Base-by-base conservation (phyloP, 2,113 vertebrate species). In the Ciconia maguari region DNA sequence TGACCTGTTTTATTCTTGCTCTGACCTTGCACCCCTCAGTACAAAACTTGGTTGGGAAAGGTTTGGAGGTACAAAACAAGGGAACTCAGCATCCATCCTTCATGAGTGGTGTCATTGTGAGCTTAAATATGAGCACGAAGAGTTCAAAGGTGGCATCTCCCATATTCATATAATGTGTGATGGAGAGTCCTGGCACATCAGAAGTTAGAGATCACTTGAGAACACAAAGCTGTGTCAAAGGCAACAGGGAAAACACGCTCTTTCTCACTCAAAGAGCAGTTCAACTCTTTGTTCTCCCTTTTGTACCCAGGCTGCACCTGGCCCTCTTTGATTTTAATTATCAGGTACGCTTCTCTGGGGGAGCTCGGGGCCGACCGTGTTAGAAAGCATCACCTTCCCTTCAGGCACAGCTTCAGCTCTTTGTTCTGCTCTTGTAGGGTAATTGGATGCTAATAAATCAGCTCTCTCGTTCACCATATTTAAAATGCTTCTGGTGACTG, bases 311-410 rank as follows among this genome's bases (percentile, higher is more conserved):
- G 32, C 83, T 96, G 90, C 93, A 95, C 95, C 89, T 97, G 94
- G 69, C 52, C 48, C 60, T 80, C 84, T 92, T 96, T 91, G 82
- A 94, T 97, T 95, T 94, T 96, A 93, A 83, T 96, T 91, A 93
- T 68, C 71, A 96, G 88, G 77, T 94, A 79, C 3, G 1, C 29
- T 61, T 38, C 68, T 64, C 26, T 11, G 32, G 42, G 60, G 71
- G 32, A 91, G 60, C 2, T 1, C 0, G 0, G 46, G 48, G 51
- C 42, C 0, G 0, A 36, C 34, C 1, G 1, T 78, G 75, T 69
- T 93, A 92, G 87, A 88, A 94, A 95, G 57, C 72, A 65, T 81
- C 94, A 94, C 89, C 91, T 96, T 96, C 30, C 30, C 61, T 90
- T 90, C 42, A 75, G 69, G 76, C 70, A 69, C 61, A 86, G 87